Percentiles rank a stretch among this genome's conserved stretches.
Conservation (phyloP, 2,888 invertebrate genomes). For the Tigriopus californicus region DNA sequence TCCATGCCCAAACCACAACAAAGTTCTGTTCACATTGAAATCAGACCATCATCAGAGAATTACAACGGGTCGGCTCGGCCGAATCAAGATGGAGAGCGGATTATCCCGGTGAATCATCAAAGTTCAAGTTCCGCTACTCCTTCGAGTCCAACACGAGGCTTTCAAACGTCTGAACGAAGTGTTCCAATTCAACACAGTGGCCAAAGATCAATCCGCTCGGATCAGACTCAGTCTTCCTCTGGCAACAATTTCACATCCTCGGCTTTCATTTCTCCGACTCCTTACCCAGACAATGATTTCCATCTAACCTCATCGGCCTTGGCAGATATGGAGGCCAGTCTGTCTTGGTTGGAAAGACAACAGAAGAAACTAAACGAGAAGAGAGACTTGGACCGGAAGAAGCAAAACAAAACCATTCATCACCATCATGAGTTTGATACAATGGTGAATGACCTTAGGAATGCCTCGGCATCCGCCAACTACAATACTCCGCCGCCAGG, state of each 20-base stretch:
- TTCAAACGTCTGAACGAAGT: slow-evolving; percentile 9
- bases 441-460: background rate
- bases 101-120: too few species aligned
- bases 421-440: background rate
- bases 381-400: slow-evolving; percentile 46
- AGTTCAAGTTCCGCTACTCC: background rate
- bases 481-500: too few species aligned
- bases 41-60: too few species aligned
- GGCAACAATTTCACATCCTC: background rate
- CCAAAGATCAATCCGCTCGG: background rate
- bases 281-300: too few species aligned
- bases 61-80: too few species aligned
- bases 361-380: slow-evolving; percentile 59
- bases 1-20: background rate
- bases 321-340: slow-evolving; percentile 27
- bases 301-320: background rate
- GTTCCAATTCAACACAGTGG: background rate
- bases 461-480: background rate
- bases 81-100: too few species aligned
- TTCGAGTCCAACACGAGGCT: background rate
- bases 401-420: background rate
- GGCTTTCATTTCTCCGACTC: background rate
- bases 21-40: background rate
- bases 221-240: background rate
- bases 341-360: slow-evolving; percentile 63